Evolutionary conservation across 2,888 invertebrate species (phyloP), one percentile per base, ranked within the genome.

Genomic region (Coleophora deauratella): DNA sequence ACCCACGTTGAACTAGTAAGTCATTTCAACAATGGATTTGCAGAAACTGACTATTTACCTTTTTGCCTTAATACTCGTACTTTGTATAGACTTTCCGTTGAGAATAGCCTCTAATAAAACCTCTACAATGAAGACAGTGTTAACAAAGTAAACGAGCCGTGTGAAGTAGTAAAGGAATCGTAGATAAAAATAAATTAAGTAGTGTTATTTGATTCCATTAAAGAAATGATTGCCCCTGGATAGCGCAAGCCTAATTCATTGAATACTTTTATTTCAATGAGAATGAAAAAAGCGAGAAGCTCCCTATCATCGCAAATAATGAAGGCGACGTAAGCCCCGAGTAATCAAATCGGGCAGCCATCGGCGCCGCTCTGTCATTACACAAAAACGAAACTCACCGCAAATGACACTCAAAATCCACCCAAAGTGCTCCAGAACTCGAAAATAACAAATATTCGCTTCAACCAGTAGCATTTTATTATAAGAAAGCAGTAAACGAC

Each of bases 281-380:
- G 33, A 56, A 51, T 52, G 66, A 67, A 71, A 66, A 71, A 66
- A 59, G 50, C 54, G 51, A 63, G 67, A 79, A 80, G 61, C 63
- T 65, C 61, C 73, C 61, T 73, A 75, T 85, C 84, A 82, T 80
- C 72, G 70, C 74, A 73, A 77, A 78, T 85, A 82, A 85, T 81
- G 81, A 81, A 66, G 62, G 57, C 63, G 59, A 65, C 62, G 55
- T 55, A 59, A 60, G 58, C 57, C 54, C 6, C 50, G 40, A 44
- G 57, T 57, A 59, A 60, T 65, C 60, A 59, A 68, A 60, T 51
- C 57, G 62, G 62, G 59, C 50, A 59, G 54, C 66, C 62, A 60
- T 54, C 55, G 55, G 46, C 57, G 57, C 72, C 69, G 68, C 71
- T 68, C 70, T 79, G 63, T 81, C 63, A 81, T 80, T 80, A 79